Percentiles rank a stretch among this genome's conserved stretches.
Conservation (phyloP, 2,888 invertebrate species). For the Cryptus viduatorius region DNA sequence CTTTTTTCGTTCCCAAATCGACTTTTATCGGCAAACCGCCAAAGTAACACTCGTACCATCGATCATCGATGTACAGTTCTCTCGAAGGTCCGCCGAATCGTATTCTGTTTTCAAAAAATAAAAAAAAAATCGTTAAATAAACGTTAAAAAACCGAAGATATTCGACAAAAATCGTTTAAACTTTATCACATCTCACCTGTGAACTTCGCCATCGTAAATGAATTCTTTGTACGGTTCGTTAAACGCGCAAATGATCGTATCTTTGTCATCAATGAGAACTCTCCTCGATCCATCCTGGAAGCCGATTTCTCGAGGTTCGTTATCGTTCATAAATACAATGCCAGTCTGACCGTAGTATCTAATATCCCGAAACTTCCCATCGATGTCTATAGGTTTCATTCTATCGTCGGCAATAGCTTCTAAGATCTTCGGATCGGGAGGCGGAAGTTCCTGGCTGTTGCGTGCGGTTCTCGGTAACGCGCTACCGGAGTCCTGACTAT, state of each 20-base stretch:
- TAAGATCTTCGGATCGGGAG: constrained; percentile 84
- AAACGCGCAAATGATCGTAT: constrained; percentile 87
- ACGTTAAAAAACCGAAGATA: too few species aligned
- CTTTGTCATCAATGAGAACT: constrained; percentile 92
- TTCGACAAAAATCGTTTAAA: background rate
- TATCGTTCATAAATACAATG: constrained; percentile 93
- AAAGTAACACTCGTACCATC: constrained; percentile 96
- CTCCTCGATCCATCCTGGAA: constrained; percentile 93
- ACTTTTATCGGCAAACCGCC: constrained; percentile 94
- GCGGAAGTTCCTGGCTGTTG: constrained; percentile 82
- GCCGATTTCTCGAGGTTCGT: constrained; percentile 94
- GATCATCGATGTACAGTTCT: constrained; percentile 95
- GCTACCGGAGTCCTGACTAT: constrained; percentile 66
- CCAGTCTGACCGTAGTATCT: constrained; percentile 95
- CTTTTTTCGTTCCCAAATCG: constrained; percentile 91
- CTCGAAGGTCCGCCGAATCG: constrained; percentile 96
- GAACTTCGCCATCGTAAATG: constrained; percentile 90
- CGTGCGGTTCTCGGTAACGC: constrained; percentile 51
- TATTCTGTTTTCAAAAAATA: constrained; percentile 86
- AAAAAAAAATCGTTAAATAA: background rate
- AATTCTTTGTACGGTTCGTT: constrained; percentile 91
- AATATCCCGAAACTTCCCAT: constrained; percentile 92
- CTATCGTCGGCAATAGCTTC: constrained; percentile 89
- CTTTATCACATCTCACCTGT: constrained; percentile 82
- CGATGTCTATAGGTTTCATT: constrained; percentile 93